Percentiles rank a stretch among this genome's conserved stretches.
These are phyloP conservation scores for Drosophila ironensis DNA, from an alignment of 1,140 invertebrate genomes.

Conservation along the genomic window DNA sequence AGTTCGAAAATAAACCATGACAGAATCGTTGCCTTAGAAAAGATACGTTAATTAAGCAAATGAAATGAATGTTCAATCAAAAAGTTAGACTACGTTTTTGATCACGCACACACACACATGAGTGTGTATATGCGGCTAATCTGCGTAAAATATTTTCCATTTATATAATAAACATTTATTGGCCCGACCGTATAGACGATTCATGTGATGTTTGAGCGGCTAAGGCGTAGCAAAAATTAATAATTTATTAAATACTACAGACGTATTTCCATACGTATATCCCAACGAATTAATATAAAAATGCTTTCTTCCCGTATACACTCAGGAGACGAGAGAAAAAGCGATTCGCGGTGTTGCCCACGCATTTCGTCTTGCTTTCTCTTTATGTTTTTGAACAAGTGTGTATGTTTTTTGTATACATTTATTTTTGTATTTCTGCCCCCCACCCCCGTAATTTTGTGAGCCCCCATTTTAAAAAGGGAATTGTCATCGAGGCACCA, in stretches of 20 bases:
- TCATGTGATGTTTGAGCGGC: slow-evolving; percentile 59
- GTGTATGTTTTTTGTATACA: background rate
- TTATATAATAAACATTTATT: slow-evolving; percentile 60
- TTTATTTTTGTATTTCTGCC: background rate
- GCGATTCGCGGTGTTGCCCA: slow-evolving; percentile 11
- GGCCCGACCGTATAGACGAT: slow-evolving; percentile 54
- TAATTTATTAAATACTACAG: slow-evolving; percentile 75
- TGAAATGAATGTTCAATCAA: slow-evolving; percentile 25
- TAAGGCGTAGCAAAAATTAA: slow-evolving; percentile 63
- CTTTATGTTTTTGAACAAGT: background rate
- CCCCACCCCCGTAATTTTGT: background rate
- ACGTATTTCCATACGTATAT: slow-evolving; percentile 7
- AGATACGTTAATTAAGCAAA: slow-evolving; percentile 23
- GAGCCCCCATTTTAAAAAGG: background rate
- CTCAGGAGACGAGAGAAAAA: slow-evolving; percentile 7
- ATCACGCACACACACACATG: background rate
- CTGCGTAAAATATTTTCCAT: slow-evolving; percentile 40
- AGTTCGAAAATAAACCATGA: slow-evolving; percentile 7
- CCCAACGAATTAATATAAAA: slow-evolving; percentile 27
- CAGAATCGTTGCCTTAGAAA: background rate
- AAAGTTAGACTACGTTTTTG: slow-evolving; percentile 3
- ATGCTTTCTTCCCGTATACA: slow-evolving; percentile 21
- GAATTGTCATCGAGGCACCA: background rate
- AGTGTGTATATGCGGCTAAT: slow-evolving; percentile 1
- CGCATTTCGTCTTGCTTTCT: slow-evolving; percentile 31